Base-by-base conservation (phyloP, 2,797 vertebrate species). In the Acropternis orthonyx region DNA sequence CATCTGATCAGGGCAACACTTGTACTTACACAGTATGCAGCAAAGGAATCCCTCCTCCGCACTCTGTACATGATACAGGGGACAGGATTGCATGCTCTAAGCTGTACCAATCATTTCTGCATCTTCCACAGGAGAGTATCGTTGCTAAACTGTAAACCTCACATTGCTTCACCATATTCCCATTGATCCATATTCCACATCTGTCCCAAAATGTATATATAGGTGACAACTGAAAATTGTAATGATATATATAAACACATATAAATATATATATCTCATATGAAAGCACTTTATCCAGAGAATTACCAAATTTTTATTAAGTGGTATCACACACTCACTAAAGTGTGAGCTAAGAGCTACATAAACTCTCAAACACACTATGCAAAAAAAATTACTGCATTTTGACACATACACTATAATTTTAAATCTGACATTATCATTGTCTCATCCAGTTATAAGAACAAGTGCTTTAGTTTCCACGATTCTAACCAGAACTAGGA, bases 201-300 rank as follows among this genome's bases (percentile, higher is more conserved):
- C 46, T 66, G 22, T 23, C n/a, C 10, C 66, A 58, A 74, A 56
- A 52, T 4, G 2, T 24, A 37, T 17, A 51, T 19, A 24, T 27
- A 61, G 39, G n/a, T 12, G 32, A 36, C n/a, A 83, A 91, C 12
- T 2, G 1, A 59, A 79, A 87, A 62, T 16, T 52, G 4, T 24
- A 54, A 46, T n/a, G 9, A 59, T 4, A 12, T 5, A 32, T 1
- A 32, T 1, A n/a, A n/a, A n/a, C n/a, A n/a, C n/a, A n/a, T n/a
- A n/a, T n/a, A n/a, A n/a, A n/a, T n/a, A n/a, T 1, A 32, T 1
- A n/a, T 5, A 80, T 14, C 4, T 14, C 19, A 58, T 22, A 56
- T 5, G 6, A 5, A 77, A 80, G 11, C 39, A 28, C 22, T 48
- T 74, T 36, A 81, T 32, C 24, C 44, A 30, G 23, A 8, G 34